Evolutionary conservation across 2,113 vertebrate species (phyloP).

Genomic region (Melanerpes formicivorus): DNA sequence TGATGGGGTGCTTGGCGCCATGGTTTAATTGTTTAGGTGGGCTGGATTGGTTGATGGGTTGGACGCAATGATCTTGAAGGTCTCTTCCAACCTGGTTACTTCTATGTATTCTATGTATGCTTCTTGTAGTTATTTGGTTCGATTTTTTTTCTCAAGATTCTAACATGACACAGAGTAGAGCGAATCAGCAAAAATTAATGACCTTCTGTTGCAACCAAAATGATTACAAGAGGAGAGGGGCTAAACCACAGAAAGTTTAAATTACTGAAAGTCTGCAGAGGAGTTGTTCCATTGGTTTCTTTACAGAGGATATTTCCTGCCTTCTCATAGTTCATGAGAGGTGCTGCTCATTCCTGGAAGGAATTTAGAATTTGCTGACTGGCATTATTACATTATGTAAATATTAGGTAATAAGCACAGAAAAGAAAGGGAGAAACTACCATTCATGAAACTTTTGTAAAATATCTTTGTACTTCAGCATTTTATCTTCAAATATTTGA

Average conservation of each 20-base stretch:
- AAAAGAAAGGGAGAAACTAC: not conserved
- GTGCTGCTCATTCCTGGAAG: not conserved
- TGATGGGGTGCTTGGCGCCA: too few species aligned
- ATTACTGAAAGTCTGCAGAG: not conserved
- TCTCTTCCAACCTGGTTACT: too few species aligned
- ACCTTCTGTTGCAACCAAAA: not conserved
- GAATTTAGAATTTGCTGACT: not conserved
- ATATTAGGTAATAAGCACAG: not conserved
- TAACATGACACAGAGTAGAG: not conserved
- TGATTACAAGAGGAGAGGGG: not conserved
- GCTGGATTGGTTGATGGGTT: too few species aligned
- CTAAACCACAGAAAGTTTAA: not conserved
- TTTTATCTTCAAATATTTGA: not conserved
- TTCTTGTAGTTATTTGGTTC: not conserved
- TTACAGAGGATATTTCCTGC: not conserved
- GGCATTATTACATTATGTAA: not conserved
- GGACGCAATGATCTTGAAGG: too few species aligned
- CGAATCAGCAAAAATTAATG: not conserved
- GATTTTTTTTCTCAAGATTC: not conserved
- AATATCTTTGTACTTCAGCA: not conserved
- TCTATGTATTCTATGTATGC: too few species aligned
- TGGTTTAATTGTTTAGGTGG: too few species aligned
- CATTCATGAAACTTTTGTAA: not conserved
- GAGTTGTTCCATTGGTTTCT: not conserved
- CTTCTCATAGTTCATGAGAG: not conserved